A percentile compares a stretch with the other conserved stretches of the same genome.
Conservation (phyloP, 2,113 vertebrate genomes). For the Perognathus longimembris region DNA sequence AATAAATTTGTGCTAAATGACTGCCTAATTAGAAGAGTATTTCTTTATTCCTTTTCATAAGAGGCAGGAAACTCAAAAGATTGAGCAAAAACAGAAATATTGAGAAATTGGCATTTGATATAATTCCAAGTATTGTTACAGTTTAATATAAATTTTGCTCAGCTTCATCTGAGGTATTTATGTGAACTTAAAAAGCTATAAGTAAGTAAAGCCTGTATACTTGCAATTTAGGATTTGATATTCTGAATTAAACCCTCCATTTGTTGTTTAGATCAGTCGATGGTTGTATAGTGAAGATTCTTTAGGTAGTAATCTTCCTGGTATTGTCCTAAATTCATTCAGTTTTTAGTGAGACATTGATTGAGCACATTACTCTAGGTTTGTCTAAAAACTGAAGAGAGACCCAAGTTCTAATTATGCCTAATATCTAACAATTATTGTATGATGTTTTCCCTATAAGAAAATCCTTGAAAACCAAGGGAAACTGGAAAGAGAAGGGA, state of each 20-base stretch:
- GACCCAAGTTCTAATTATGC: constrained; percentile 15
- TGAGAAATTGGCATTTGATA: constrained; percentile 31
- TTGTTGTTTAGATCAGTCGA: neutral
- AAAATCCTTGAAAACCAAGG: constrained; percentile 46
- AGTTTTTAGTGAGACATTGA: constrained; percentile 4
- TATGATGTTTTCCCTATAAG: constrained; percentile 1
- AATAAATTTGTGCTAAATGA: constrained; percentile 41
- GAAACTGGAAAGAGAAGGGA: constrained; percentile 30
- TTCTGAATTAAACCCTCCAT: neutral
- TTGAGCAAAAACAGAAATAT: constrained; percentile 15
- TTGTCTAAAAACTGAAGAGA: constrained; percentile 17
- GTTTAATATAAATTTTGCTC: constrained; percentile 14
- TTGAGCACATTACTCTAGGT: neutral
- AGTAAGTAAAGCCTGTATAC: neutral
- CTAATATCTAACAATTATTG: constrained; percentile 7
- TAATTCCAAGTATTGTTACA: neutral
- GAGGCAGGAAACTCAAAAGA: neutral
- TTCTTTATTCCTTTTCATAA: constrained; percentile 42
- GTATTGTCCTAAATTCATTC: neutral
- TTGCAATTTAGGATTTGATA: constrained; percentile 16
- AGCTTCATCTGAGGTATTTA: neutral
- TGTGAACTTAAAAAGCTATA: neutral
- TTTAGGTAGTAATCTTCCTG: neutral
- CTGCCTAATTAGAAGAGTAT: constrained; percentile 44
- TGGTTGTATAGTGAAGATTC: neutral